Percentiles rank a stretch among this genome's conserved stretches.
Evolutionary conservation across 2,888 invertebrate species (phyloP).

Genomic region (Sinelater perroti): DNA sequence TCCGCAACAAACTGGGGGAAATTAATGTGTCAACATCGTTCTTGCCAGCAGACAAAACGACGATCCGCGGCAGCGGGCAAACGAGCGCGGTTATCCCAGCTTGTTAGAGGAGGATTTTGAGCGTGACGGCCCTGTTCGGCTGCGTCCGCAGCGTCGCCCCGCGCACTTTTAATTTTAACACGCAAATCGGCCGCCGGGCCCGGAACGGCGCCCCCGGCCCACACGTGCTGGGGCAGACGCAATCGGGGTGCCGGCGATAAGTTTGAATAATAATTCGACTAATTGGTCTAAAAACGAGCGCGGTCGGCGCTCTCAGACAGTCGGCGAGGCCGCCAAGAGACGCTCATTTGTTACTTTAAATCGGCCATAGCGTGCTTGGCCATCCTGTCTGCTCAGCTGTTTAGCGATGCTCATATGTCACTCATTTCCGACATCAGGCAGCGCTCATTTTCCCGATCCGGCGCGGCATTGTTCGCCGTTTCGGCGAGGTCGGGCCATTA

Average conservation of each 20-base stretch:
- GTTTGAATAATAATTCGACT: constrained; percentile 60
- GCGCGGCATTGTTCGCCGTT: constrained; percentile 21
- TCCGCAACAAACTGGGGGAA: too few species aligned
- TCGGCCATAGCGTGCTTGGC: constrained; percentile 61
- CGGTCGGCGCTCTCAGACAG: constrained; percentile 56
- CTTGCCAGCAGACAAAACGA: constrained; percentile 6
- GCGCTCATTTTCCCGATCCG: constrained; percentile 40
- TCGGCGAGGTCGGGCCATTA: constrained; percentile 21
- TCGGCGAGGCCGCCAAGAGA: constrained; percentile 58
- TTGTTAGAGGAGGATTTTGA: constrained; percentile 45
- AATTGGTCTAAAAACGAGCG: constrained; percentile 59
- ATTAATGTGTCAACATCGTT: constrained; percentile 26
- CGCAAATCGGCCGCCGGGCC: constrained; percentile 21
- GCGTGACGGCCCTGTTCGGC: constrained; percentile 39
- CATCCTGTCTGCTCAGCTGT: constrained; percentile 62
- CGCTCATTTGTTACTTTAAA: constrained; percentile 62
- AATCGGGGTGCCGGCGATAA: constrained; percentile 50
- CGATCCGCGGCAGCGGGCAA: constrained; percentile 32
- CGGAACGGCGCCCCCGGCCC: constrained; percentile 5
- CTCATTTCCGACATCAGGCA: constrained; percentile 61
- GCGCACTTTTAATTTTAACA: constrained; percentile 32
- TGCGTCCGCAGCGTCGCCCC: constrained; percentile 24
- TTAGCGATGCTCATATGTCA: constrained; percentile 63
- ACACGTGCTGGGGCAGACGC: constrained; percentile 41
- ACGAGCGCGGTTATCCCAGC: constrained; percentile 40